phyloP scores from a whole-genome alignment of 2,113 vertebrate genomes.

The Micronycteris hirsuta region DNA sequence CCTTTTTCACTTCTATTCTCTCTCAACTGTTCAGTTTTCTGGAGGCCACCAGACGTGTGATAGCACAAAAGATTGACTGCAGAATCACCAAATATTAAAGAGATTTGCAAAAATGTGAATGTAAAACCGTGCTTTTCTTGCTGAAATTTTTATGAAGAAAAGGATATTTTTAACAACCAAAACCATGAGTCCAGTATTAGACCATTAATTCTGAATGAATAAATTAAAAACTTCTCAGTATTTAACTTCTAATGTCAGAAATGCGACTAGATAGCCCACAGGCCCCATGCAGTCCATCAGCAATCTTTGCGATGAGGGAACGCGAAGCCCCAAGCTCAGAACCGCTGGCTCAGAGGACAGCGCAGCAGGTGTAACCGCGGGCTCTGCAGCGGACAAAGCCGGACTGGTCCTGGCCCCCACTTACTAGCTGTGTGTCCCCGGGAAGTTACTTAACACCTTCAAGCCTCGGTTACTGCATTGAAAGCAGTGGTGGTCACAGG shows the following conservation, averaged over 20 bases:
- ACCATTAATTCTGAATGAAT: background rate
- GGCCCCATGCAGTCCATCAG: background rate
- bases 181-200: background rate
- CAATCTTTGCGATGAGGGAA: background rate
- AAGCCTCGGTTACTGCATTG: background rate
- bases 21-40: background rate
- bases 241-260: background rate
- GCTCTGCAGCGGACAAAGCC: background rate
- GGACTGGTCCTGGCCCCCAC: background rate
- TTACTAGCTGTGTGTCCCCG: background rate
- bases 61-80: background rate
- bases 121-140: background rate
- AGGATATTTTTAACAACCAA: background rate
- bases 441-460: background rate
- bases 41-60: background rate
- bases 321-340: background rate
- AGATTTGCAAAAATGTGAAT: background rate
- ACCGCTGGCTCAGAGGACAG: background rate
- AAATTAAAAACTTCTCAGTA: background rate
- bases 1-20: background rate
- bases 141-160: background rate
- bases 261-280: background rate
- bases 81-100: background rate
- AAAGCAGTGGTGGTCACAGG: fast-evolving
- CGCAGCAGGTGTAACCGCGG: fast-evolving